phyloP scores from a whole-genome alignment of 2,113 vertebrate species.

The Maccullochella peelii region DNA sequence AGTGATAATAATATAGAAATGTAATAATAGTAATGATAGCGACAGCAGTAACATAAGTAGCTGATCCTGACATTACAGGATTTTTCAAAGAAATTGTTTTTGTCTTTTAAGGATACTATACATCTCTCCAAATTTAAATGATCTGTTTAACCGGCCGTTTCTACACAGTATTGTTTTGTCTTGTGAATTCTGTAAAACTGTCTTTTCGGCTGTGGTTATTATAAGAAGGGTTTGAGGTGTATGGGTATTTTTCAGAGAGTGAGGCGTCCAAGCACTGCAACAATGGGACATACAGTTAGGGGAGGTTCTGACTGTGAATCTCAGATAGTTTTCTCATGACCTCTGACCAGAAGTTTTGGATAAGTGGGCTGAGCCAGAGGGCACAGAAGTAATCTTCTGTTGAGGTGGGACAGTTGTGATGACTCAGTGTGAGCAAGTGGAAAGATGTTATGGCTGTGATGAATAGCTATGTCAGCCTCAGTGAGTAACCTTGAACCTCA shows the following conservation, averaged over 20 bases:
- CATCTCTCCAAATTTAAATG: not conserved
- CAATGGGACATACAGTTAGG: not conserved
- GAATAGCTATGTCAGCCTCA: constrained; percentile 50
- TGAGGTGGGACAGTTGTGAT: constrained; percentile 36
- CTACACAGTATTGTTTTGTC: not conserved
- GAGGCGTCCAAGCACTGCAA: not conserved
- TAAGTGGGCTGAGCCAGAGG: constrained; percentile 42
- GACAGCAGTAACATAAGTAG: not conserved
- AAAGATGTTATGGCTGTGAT: constrained; percentile 50
- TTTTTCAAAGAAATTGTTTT: not conserved
- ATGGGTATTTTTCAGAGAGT: not conserved
- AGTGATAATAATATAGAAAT: not conserved
- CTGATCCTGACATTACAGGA: not conserved
- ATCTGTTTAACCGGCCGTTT: not conserved
- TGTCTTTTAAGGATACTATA: not conserved
- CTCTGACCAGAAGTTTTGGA: constrained; percentile 29
- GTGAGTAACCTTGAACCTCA: constrained; percentile 51
- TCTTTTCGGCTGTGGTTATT: not conserved
- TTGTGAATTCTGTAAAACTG: not conserved
- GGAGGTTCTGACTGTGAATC: constrained; percentile 5
- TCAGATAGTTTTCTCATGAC: constrained; percentile 21
- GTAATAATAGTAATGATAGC: not conserved
- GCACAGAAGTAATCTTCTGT: constrained; percentile 40
- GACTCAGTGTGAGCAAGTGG: constrained; percentile 33
- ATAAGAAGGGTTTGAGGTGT: not conserved